Evolutionary conservation across 2,888 invertebrate species (phyloP), one percentile per base, ranked within the genome.

Genomic region (Mesochorus sp.): DNA sequence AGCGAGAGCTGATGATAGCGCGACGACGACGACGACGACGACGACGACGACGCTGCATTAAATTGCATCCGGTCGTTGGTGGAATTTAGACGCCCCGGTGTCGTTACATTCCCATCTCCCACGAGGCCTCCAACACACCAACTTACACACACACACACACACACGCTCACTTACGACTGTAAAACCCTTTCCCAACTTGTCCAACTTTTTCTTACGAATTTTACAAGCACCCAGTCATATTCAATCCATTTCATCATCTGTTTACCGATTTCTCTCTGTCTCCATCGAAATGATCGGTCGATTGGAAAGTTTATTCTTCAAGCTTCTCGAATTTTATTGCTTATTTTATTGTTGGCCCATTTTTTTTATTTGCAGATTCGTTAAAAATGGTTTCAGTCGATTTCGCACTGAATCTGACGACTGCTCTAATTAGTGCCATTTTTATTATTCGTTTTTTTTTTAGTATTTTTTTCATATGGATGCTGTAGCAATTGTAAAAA

Each of bases 41-140:
- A 83, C 84, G 85, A 81, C 85, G 87, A 87, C 86, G 88, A 88
- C 86, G 88, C 85, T 85, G 87, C 89, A 89, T 89, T 89, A 89
- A 89, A 89, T 89, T 89, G 89, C 88, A 87, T 88, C 88, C 86
- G 87, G 85, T 85, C 87, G 87, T 87, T 87, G 85, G 82, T 82
- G 87, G 85, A 89, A 89, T 88, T 88, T 87, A 88, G 87, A 85
- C 83, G 81, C 87, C 21, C 21, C 82, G 31, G 68, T 75, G 67
- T 64, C 72, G 62, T 79, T 77, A 51, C 62, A 53, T 49, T 12
- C 61, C 66, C 44, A 70, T 39, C 14, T 47, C 21, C 3, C 8
- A 2, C 21, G 14, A 21, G 3, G 6, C 10, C n/a, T n/a, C n/a
- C n/a, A n/a, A n/a, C n/a, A n/a, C n/a, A n/a, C n/a, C n/a, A n/a